Conservation (phyloP, 2,113 vertebrate genomes). For the Guaruba guarouba region DNA sequence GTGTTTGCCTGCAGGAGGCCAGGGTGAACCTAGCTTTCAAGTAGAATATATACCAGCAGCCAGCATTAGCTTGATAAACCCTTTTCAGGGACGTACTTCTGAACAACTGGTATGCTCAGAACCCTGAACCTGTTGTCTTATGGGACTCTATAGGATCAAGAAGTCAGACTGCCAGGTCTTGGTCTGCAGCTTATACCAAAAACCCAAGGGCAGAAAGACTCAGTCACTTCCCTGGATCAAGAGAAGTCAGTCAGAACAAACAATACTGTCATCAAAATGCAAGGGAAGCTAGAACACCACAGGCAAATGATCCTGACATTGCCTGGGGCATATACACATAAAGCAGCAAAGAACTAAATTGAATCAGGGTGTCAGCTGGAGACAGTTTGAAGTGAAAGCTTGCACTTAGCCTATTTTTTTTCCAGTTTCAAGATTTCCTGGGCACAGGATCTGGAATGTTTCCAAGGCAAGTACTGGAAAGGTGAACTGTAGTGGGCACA, state of each 20-base stretch:
- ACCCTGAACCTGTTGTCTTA: not conserved
- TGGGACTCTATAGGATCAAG: not conserved
- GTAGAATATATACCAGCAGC: not conserved
- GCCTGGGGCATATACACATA: rapidly evolving
- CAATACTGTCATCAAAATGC: not conserved
- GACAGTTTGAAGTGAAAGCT: not conserved
- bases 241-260: not conserved
- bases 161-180: not conserved
- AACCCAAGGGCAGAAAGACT: not conserved
- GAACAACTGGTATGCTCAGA: not conserved
- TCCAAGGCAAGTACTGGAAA: not conserved
- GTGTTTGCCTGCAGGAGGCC: not conserved
- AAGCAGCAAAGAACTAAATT: not conserved
- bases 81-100: not conserved
- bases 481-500: not conserved
- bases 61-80: not conserved
- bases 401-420: not conserved
- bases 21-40: not conserved
- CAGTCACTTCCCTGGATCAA: not conserved
- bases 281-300: not conserved
- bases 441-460: not conserved
- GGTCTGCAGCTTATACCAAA: not conserved
- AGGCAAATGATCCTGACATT: not conserved
- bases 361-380: not conserved
- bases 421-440: not conserved